Percentiles rank a stretch among this genome's conserved stretches.
These are phyloP conservation scores for Spizella passerina DNA, from an alignment of 2,797 vertebrate genomes.

Conservation along the genomic window DNA sequence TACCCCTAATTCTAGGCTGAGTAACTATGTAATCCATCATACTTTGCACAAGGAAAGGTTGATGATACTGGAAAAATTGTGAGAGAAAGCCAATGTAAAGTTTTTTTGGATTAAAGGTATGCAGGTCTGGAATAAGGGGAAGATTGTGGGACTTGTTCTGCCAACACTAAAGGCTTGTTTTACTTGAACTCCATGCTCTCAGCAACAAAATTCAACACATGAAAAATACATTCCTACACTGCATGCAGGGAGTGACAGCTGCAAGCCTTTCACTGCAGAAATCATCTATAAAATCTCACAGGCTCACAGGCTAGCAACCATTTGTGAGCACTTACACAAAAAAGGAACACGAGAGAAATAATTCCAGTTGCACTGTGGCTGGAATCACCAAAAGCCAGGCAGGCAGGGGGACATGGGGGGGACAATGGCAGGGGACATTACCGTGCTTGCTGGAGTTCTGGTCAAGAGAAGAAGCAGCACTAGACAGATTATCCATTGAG, in stretches of 20 bases:
- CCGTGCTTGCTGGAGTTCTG: slow-evolving; percentile 95
- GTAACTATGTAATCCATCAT: not conserved
- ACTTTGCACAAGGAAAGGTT: not conserved
- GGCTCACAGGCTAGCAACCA: not conserved
- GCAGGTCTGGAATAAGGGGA: not conserved
- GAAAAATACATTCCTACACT: not conserved
- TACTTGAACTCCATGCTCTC: not conserved
- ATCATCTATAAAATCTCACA: not conserved
- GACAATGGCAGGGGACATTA: slow-evolving; percentile 37
- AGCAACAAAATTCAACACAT: not conserved
- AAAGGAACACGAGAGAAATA: not conserved
- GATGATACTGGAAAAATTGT: not conserved
- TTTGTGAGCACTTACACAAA: not conserved
- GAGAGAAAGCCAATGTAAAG: not conserved
- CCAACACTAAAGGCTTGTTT: not conserved
- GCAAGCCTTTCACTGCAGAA: not conserved
- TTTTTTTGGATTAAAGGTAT: not conserved
- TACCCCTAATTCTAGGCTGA: not conserved
- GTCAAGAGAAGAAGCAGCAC: slow-evolving; percentile 91
- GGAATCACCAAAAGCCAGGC: not conserved
- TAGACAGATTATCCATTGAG: slow-evolving; percentile 91
- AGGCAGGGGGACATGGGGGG: not conserved
- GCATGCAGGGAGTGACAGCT: not conserved
- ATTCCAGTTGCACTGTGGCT: not conserved
- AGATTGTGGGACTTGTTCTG: not conserved